Evolutionary conservation across 1,140 invertebrate genomes (phyloP).

Genomic region (Armadillidium nasatum): DNA sequence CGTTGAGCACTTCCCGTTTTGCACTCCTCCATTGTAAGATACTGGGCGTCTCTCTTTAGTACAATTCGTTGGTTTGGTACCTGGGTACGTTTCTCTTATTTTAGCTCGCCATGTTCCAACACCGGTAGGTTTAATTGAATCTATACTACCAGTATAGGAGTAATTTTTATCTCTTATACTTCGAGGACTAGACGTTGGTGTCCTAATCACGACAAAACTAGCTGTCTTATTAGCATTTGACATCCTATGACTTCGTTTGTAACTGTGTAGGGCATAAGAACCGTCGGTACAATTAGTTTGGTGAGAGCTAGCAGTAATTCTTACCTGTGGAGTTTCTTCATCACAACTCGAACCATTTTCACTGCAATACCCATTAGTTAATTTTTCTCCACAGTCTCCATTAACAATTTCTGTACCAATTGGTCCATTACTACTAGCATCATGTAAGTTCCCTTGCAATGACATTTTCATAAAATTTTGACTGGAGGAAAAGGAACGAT

Average conservation of each 20-base stretch:
- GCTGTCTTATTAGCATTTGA: not conserved
- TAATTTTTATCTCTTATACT: not conserved
- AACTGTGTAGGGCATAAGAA: too few species aligned
- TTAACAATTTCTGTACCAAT: not conserved
- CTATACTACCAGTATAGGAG: too few species aligned
- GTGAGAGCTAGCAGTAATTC: not conserved
- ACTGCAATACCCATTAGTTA: not conserved
- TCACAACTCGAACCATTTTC: not conserved
- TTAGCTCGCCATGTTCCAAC: not conserved
- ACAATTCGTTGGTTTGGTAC: not conserved
- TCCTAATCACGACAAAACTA: slow-evolving; percentile 1
- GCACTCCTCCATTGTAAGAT: not conserved
- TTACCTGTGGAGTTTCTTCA: not conserved
- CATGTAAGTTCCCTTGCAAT: not conserved
- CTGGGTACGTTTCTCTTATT: not conserved
- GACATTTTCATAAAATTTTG: not conserved
- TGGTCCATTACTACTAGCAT: not conserved
- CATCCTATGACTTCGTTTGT: not conserved
- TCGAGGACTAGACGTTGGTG: not conserved
- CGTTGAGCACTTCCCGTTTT: not conserved
- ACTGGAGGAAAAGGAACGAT: not conserved
- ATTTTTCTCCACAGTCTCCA: not conserved
- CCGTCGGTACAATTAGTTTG: not conserved
- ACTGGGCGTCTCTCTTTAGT: not conserved
- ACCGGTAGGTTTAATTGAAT: not conserved